These are phyloP conservation scores for Entomobrya multifasciata DNA, from an alignment of 2,888 invertebrate species.

Conservation along the genomic window DNA sequence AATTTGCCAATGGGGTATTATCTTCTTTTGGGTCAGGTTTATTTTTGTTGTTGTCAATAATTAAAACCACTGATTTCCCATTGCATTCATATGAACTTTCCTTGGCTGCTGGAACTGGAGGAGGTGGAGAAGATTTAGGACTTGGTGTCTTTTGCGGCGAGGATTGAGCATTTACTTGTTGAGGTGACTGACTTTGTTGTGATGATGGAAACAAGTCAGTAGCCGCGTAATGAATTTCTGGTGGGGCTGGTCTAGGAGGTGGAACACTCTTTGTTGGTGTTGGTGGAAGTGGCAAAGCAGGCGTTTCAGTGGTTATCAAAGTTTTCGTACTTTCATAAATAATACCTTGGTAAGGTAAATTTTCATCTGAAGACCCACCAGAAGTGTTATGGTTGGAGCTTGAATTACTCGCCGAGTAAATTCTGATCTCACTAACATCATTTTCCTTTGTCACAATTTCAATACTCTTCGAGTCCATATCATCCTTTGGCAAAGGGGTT, in stretches of 20 bases:
- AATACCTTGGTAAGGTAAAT: slow-evolving; percentile 63
- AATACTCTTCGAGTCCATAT: slow-evolving; percentile 74
- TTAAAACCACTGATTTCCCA: slow-evolving; percentile 76
- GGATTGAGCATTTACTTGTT: slow-evolving; percentile 14
- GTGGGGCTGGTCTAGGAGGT: not conserved
- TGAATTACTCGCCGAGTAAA: slow-evolving; percentile 73
- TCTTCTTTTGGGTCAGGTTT: not conserved
- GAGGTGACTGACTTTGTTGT: slow-evolving; percentile 15
- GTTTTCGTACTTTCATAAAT: slow-evolving; percentile 69
- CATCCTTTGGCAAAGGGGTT: slow-evolving; percentile 30
- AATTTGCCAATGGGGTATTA: slow-evolving; percentile 56
- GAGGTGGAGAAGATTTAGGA: slow-evolving; percentile 69
- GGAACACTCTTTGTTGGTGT: slow-evolving; percentile 24
- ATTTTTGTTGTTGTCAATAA: slow-evolving; percentile 72
- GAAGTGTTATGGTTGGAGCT: not conserved
- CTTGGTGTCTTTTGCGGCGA: slow-evolving; percentile 12
- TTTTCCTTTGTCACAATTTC: slow-evolving; percentile 79
- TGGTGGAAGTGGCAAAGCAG: slow-evolving; percentile 9
- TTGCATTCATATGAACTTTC: slow-evolving; percentile 1
- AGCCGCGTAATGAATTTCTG: slow-evolving; percentile 79
- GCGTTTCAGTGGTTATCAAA: slow-evolving; percentile 29
- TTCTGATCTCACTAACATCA: slow-evolving; percentile 79
- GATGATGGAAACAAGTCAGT: slow-evolving; percentile 72
- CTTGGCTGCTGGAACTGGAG: slow-evolving; percentile 1
- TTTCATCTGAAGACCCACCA: slow-evolving; percentile 14